phyloP scores from a whole-genome alignment of 1,140 invertebrate genomes.

The Lasaia peninsularis region DNA sequence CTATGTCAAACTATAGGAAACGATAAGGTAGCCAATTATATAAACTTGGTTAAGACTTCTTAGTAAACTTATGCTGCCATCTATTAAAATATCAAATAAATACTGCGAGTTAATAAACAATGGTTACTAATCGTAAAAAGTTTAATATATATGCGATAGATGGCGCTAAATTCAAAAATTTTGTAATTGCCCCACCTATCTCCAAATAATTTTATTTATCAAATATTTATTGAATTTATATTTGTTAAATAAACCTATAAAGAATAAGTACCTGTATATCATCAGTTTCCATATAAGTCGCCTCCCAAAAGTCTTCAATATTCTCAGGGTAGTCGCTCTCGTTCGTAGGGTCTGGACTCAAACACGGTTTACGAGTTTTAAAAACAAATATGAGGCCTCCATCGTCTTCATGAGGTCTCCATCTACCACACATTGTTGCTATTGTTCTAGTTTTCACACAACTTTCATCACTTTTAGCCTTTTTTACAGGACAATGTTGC shows the following conservation, averaged over 20 bases:
- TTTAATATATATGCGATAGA: neutral
- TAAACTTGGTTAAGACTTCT: too few relatives aligned
- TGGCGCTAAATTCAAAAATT: neutral
- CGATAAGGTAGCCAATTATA: too few relatives aligned
- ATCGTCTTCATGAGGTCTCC: constrained; percentile 69
- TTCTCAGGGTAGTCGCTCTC: constrained; percentile 67
- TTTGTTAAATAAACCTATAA: too few relatives aligned
- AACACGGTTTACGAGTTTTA: constrained; percentile 44
- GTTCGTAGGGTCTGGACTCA: constrained; percentile 62
- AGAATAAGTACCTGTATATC: constrained; percentile 52
- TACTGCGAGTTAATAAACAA: neutral
- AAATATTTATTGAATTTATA: neutral
- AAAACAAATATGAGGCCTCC: constrained; percentile 68
- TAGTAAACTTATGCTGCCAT: too few relatives aligned
- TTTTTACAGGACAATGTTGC: constrained; percentile 48
- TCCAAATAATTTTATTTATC: neutral
- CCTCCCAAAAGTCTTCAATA: constrained; percentile 70
- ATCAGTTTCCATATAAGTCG: constrained; percentile 32
- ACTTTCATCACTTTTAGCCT: constrained; percentile 37
- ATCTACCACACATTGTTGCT: constrained; percentile 72
- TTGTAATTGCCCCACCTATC: too few relatives aligned
- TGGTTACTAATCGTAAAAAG: too few relatives aligned
- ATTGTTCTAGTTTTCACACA: constrained; percentile 49
- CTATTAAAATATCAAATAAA: too few relatives aligned
- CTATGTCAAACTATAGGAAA: too few relatives aligned